Evolutionary conservation across 2,797 vertebrate genomes (phyloP).

Genomic region (Poecilia gillii): DNA sequence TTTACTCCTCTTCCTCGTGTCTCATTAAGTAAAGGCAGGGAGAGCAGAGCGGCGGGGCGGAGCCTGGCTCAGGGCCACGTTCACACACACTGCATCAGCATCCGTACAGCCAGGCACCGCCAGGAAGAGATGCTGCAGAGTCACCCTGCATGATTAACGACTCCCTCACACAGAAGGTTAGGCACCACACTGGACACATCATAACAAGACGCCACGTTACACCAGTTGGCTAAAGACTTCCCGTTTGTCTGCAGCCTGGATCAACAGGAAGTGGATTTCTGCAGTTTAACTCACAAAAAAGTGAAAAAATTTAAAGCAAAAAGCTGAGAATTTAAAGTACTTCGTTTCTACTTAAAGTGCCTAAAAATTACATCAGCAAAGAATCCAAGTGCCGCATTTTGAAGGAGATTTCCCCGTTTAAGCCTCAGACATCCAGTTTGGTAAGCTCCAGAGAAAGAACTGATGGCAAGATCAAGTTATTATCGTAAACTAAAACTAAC

Average conservation of each 20-base stretch:
- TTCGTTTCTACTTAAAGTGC: neutral
- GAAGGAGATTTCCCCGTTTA: neutral
- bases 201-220: neutral
- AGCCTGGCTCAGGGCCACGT: constrained; percentile 53
- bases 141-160: constrained; percentile 41
- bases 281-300: neutral
- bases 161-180: constrained; percentile 16
- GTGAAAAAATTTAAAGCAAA: neutral
- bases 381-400: neutral
- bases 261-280: neutral
- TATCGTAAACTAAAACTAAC: no score
- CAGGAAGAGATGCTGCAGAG: constrained; percentile 75
- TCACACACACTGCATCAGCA: constrained; percentile 47
- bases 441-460: neutral
- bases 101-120: constrained; percentile 73
- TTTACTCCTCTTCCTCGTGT: constrained; percentile 13
- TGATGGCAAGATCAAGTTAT: no score
- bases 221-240: neutral
- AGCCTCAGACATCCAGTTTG: neutral
- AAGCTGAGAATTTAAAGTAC: neutral
- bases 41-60: constrained; percentile 46
- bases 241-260: neutral
- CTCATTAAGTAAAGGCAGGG: constrained; percentile 49
- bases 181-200: neutral
- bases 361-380: no score